phyloP scores from a whole-genome alignment of 1,140 invertebrate species.

The Portunus trituberculatus region DNA sequence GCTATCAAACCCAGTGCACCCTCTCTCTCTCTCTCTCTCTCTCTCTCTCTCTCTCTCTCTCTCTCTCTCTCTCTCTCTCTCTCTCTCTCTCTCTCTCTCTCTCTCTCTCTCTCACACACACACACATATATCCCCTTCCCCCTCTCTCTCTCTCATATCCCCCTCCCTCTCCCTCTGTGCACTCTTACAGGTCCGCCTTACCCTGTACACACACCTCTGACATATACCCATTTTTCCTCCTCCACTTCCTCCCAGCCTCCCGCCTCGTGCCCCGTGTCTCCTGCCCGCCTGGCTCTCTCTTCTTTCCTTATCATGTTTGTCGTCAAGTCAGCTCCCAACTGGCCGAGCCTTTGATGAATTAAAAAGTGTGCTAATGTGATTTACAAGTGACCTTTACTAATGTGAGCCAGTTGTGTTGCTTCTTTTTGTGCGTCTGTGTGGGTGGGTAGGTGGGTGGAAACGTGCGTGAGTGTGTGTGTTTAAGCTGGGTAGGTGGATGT shows the following conservation, averaged over 20 bases:
- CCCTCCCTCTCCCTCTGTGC: background rate
- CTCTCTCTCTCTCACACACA: background rate
- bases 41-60: background rate
- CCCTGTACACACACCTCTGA: background rate
- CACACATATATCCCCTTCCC: background rate
- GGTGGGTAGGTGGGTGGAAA: too few relatives aligned
- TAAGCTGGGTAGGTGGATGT: too few relatives aligned
- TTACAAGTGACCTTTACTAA: too few relatives aligned
- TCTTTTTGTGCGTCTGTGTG: too few relatives aligned
- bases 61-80: background rate
- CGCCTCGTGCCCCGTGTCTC: background rate
- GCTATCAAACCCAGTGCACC: background rate
- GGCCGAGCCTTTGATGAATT: too few relatives aligned
- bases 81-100: background rate
- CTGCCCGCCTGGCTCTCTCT: background rate
- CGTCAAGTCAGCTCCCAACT: background rate
- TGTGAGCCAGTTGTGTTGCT: too few relatives aligned
- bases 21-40: background rate
- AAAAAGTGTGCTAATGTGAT: too few relatives aligned
- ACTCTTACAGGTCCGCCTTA: background rate
- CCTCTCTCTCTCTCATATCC: background rate
- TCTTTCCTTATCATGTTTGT: background rate
- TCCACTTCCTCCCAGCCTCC: background rate
- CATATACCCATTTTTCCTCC: background rate
- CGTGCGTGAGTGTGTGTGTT: too few relatives aligned